These are phyloP conservation scores for Allacma fusca DNA, from an alignment of 2,888 invertebrate species.

Conservation along the genomic window DNA sequence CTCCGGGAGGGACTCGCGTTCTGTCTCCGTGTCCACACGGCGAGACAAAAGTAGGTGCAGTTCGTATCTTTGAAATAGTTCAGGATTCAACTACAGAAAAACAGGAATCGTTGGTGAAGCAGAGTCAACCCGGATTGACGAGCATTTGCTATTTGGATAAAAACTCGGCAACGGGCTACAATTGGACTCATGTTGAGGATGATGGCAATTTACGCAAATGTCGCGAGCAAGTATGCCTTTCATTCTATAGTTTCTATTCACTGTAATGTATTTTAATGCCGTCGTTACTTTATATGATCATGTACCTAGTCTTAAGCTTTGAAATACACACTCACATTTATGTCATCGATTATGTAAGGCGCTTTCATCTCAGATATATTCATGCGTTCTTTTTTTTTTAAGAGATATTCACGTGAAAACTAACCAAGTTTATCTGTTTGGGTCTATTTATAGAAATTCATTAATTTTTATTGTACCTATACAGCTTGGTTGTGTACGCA, in stretches of 20 bases:
- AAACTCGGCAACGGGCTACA: slow-evolving; percentile 14
- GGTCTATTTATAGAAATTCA: too few relatives aligned
- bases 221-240: slow-evolving; percentile 29
- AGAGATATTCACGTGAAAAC: too few relatives aligned
- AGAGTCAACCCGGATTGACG: slow-evolving; percentile 1
- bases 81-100: neutral
- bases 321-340: too few relatives aligned
- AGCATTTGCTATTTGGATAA: slow-evolving; percentile 24
- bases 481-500: too few relatives aligned
- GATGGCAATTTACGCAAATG: slow-evolving; percentile 22
- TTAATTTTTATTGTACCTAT: too few relatives aligned
- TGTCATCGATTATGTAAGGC: too few relatives aligned
- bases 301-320: too few relatives aligned
- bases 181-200: neutral
- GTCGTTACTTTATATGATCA: too few relatives aligned
- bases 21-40: slow-evolving; percentile 30
- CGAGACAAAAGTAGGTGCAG: slow-evolving; percentile 3
- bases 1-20: slow-evolving; percentile 13
- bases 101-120: neutral
- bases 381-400: too few relatives aligned
- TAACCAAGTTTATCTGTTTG: too few relatives aligned
- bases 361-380: too few relatives aligned
- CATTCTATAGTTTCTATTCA: neutral
- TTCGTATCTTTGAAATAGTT: slow-evolving; percentile 14
- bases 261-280: neutral